A percentile compares a stretch with the other conserved stretches of the same genome.
Conservation (phyloP, 2,888 invertebrate genomes). For the Drosophila gaucha region DNA sequence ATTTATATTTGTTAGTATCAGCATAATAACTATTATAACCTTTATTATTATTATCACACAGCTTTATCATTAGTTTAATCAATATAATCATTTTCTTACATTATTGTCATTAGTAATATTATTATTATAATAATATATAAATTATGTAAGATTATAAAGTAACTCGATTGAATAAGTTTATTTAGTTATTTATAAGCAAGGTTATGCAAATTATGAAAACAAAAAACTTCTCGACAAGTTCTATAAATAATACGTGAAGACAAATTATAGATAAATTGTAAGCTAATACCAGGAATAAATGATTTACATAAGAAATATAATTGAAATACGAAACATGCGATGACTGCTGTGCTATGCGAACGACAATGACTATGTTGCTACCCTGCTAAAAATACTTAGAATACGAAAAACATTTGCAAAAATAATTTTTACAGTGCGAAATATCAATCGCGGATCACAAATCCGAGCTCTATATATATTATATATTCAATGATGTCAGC, state of each 20-base stretch:
- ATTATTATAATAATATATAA: neutral
- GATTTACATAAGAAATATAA: neutral
- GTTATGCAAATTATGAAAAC: neutral
- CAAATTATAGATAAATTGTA: neutral
- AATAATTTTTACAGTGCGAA: too few relatives aligned
- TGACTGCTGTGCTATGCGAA: neutral
- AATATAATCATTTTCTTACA: too few relatives aligned
- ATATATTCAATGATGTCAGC: too few relatives aligned
- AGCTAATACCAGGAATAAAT: neutral
- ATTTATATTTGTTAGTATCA: too few relatives aligned
- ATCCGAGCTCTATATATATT: too few relatives aligned
- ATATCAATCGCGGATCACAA: too few relatives aligned
- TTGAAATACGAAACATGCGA: neutral
- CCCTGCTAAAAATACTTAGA: too few relatives aligned
- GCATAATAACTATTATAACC: too few relatives aligned
- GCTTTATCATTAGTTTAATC: neutral
- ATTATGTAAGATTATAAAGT: neutral
- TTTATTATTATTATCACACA: neutral
- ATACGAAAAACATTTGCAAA: too few relatives aligned
- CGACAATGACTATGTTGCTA: neutral
- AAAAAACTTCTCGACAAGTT: neutral
- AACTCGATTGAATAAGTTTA: neutral
- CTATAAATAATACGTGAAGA: neutral
- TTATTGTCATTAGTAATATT: neutral
- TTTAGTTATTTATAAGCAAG: neutral